These are phyloP conservation scores for Cygnus buccinator DNA, from an alignment of 2,113 vertebrate species.

Conservation along the genomic window DNA sequence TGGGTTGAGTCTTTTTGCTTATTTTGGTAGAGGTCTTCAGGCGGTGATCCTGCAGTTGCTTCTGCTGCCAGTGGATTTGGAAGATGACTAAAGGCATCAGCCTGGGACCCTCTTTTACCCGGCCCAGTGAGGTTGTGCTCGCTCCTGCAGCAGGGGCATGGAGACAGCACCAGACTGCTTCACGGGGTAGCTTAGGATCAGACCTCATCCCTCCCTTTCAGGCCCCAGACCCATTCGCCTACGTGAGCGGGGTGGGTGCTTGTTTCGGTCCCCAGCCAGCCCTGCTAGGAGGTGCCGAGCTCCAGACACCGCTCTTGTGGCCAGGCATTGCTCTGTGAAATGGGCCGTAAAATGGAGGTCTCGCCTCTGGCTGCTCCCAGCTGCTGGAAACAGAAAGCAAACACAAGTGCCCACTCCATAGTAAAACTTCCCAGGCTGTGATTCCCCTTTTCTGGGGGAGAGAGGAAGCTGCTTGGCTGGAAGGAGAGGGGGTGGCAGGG, in stretches of 20 bases:
- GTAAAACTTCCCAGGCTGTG: neutral
- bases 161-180: neutral
- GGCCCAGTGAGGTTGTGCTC: neutral
- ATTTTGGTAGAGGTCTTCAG: neutral
- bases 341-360: neutral
- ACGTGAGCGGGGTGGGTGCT: neutral
- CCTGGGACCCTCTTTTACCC: neutral
- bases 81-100: neutral
- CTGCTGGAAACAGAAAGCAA: neutral
- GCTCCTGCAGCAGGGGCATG: neutral
- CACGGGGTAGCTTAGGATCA: neutral
- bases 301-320: neutral
- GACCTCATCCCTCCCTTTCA: neutral
- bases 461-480: constrained; percentile 10
- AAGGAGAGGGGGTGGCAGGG: neutral
- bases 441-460: neutral
- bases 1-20: neutral
- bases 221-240: neutral
- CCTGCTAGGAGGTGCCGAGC: neutral
- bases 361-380: neutral
- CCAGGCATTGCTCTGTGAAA: neutral
- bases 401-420: neutral
- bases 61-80: neutral
- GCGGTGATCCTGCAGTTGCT: neutral
- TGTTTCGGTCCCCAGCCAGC: accelerated